Conservation (phyloP, 2,888 invertebrate species). For the Mythimna loreyi region DNA sequence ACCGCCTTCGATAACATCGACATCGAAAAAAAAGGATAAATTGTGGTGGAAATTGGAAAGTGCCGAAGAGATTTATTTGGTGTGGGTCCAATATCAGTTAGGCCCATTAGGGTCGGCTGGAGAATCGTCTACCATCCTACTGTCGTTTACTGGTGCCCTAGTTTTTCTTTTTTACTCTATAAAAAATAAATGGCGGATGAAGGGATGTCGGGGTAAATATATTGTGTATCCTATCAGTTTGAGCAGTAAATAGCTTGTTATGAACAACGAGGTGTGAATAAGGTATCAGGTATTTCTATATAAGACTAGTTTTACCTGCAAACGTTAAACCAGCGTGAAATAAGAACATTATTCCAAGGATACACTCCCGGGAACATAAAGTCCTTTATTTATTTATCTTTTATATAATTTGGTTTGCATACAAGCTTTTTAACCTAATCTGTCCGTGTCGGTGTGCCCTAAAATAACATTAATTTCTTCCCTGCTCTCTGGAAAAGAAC, state of each 20-base stretch:
- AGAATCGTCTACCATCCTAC: conserved; percentile 58
- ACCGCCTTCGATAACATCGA: conserved; percentile 48
- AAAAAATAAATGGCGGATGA: conserved; percentile 41
- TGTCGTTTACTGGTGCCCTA: conserved; percentile 43
- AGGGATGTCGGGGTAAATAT: conserved; percentile 19
- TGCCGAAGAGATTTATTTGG: conserved; percentile 68
- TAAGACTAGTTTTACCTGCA: too few species aligned
- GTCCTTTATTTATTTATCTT: too few species aligned
- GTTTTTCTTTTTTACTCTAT: conserved; percentile 34
- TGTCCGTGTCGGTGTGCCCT: too few species aligned
- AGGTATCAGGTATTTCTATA: not conserved
- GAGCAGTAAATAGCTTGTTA: conserved; percentile 14
- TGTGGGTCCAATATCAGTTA: conserved; percentile 62
- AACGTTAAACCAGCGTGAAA: too few species aligned
- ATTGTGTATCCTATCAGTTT: conserved; percentile 19
- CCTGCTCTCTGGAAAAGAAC: too few species aligned
- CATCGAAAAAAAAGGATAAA: conserved; percentile 62
- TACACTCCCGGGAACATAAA: too few species aligned
- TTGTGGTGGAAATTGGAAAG: conserved; percentile 68
- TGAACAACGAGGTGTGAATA: conserved; percentile 12
- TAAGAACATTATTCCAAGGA: too few species aligned
- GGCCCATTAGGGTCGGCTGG: conserved; percentile 53
- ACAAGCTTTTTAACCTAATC: too few species aligned
- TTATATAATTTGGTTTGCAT: too few species aligned
- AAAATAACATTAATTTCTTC: too few species aligned